Percentiles rank a stretch among this genome's conserved stretches.
phyloP scores from a whole-genome alignment of 53 echinoderm and acorn worm genomes.

The Astropecten irregularis region DNA sequence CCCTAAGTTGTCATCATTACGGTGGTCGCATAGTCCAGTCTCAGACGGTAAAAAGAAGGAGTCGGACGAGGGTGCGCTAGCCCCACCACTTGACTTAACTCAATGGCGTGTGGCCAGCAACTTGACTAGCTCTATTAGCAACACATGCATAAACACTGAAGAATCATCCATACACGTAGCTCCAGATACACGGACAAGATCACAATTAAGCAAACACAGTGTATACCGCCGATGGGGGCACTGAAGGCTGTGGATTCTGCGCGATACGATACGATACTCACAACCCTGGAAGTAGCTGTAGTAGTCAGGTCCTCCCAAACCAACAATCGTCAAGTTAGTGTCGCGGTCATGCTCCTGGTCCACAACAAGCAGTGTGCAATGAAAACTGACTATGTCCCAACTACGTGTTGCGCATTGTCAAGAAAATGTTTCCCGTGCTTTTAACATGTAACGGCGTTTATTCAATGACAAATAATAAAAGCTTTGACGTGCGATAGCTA shows the following conservation, averaged over 20 bases:
- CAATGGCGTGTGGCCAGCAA: slow-evolving; percentile 12
- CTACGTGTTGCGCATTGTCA: slow-evolving; percentile 61
- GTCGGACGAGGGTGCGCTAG: not conserved
- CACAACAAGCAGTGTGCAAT: not conserved
- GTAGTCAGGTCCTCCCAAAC: not conserved
- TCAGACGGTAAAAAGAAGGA: too few species aligned
- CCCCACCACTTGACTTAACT: slow-evolving; percentile 15
- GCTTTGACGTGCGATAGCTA: too few species aligned
- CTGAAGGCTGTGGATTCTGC: not conserved
- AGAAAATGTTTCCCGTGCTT: too few species aligned
- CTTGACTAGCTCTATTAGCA: slow-evolving; percentile 17
- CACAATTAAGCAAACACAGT: slow-evolving; percentile 12
- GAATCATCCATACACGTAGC: not conserved
- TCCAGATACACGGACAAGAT: not conserved
- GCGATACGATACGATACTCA: not conserved
- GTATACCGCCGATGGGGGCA: not conserved
- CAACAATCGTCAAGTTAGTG: not conserved
- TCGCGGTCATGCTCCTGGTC: not conserved
- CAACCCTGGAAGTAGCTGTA: not conserved
- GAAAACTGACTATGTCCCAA: not conserved
- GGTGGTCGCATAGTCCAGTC: not conserved
- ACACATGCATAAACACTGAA: slow-evolving; percentile 21
- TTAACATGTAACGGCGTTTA: too few species aligned
- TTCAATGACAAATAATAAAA: too few species aligned
- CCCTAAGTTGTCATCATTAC: not conserved